Base-by-base conservation (phyloP, 2,888 invertebrate genomes). In the Sphaerophoria taeniata region DNA sequence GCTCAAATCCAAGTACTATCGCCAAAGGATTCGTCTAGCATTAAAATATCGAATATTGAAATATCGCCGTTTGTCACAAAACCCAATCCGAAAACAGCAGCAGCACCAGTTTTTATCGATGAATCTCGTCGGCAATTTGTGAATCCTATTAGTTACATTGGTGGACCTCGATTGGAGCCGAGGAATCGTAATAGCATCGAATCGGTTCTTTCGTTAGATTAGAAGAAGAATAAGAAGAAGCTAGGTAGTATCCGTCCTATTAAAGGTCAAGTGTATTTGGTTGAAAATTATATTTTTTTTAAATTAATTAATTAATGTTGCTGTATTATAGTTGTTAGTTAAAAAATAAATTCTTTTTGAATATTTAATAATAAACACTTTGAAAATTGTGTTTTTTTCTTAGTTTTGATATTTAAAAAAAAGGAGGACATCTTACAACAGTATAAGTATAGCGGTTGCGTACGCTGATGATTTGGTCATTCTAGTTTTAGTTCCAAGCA, bases 141-240 rank as follows among this genome's bases (percentile, higher is more conserved):
- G 81, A 95, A 95, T 92, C 95, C 95, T 58, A 93, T 95, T 88
- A 95, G 95, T 91, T 95, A 95, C 91, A 92, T 95, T 88, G 95
- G 95, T 82, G 95, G 95, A 74, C 95, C 95, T 12, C 92, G 93
- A 87, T 90, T 95, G 87, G 90, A 91, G 85, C 89, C 93, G 56
- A 91, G 90, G 88, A 93, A 93, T 88, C 92, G 93, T 89, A 93
- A 93, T 88, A 95, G 95, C 89, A 92, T 95, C 89, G 95, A 95
- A 90, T 95, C 95, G 85, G 93, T 95, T 87, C 89, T 95, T 87
- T 95, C 95, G 31, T 90, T 95, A 90, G 95, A 95, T 91, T 95
- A 90, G 84, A 88, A 3, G 16, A 9, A 5, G 14, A 31, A 1
- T 0, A 7, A 31, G 11, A 55, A 60, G 24, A 7, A 5, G 36